A percentile compares a stretch with the other conserved stretches of the same genome.
These are phyloP conservation scores for Petrocephalus schoutedeni DNA, from an alignment of 2,797 vertebrate genomes.

Conservation along the genomic window DNA sequence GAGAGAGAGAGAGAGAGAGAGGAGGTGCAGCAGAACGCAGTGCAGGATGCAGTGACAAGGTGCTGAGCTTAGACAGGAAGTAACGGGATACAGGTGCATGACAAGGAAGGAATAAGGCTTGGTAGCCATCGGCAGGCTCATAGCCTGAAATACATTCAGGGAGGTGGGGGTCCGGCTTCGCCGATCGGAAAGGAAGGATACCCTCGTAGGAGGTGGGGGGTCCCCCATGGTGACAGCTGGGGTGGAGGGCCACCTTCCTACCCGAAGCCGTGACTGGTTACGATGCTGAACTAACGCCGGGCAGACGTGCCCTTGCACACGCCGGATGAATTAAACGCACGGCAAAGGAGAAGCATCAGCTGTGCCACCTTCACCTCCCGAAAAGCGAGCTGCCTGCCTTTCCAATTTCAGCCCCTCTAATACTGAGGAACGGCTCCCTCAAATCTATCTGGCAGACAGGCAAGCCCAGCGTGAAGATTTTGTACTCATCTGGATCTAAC, in stretches of 20 bases:
- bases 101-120: background rate
- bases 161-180: background rate
- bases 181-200: background rate
- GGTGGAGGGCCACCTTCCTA: background rate
- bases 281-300: no score
- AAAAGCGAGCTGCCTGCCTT: background rate
- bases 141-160: background rate
- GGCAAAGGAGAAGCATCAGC: slow-evolving; percentile 38
- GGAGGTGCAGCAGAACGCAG: background rate
- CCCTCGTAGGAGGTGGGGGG: background rate
- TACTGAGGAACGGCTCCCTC: background rate
- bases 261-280: background rate
- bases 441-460: background rate
- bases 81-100: background rate
- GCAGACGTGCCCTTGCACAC: background rate
- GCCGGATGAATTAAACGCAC: slow-evolving; percentile 5
- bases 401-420: background rate
- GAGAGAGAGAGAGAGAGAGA: background rate
- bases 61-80: background rate
- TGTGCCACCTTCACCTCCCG: slow-evolving; percentile 63
- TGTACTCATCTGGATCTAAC: background rate
- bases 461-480: background rate
- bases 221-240: background rate
- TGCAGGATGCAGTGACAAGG: background rate
- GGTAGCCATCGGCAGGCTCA: background rate